phyloP scores from a whole-genome alignment of 2,888 invertebrate species.

The Synanthedon tipuliformis region DNA sequence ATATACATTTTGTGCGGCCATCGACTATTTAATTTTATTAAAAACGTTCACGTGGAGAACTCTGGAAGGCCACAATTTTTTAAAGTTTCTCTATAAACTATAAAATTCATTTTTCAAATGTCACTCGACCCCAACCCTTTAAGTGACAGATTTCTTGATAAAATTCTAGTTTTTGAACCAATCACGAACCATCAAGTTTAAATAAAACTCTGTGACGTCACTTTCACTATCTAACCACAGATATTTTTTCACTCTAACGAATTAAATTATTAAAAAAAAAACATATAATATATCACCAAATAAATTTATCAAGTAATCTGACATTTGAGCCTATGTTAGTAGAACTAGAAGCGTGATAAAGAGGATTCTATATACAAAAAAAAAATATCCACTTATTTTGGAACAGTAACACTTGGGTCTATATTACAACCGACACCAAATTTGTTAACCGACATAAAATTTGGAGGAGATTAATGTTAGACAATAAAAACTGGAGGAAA shows the following conservation, averaged over 20 bases:
- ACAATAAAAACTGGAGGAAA: constrained; percentile 17
- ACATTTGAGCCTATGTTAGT: constrained; percentile 52
- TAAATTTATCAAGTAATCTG: constrained; percentile 53
- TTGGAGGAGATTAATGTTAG: constrained; percentile 31
- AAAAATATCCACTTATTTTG: constrained; percentile 34
- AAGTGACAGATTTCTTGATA: constrained; percentile 53
- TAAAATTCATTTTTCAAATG: constrained; percentile 13
- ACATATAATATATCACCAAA: background rate
- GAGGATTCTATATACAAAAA: constrained; percentile 53
- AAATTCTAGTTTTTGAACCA: background rate
- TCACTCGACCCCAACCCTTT: constrained; percentile 29
- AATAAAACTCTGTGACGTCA: background rate
- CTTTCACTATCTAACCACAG: too few relatives aligned
- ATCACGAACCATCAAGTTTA: background rate
- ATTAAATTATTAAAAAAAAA: background rate
- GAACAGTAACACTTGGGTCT: constrained; percentile 19
- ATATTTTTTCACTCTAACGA: too few relatives aligned
- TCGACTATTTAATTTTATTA: constrained; percentile 14
- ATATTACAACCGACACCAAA: constrained; percentile 51
- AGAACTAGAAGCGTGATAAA: constrained; percentile 65
- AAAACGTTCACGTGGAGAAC: constrained; percentile 60
- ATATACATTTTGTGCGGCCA: constrained; percentile 42
- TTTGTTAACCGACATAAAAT: constrained; percentile 39
- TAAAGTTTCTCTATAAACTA: constrained; percentile 21
- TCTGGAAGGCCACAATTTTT: constrained; percentile 63